Conservation (phyloP, 2,888 invertebrate genomes). For the Nycteola revayana region DNA sequence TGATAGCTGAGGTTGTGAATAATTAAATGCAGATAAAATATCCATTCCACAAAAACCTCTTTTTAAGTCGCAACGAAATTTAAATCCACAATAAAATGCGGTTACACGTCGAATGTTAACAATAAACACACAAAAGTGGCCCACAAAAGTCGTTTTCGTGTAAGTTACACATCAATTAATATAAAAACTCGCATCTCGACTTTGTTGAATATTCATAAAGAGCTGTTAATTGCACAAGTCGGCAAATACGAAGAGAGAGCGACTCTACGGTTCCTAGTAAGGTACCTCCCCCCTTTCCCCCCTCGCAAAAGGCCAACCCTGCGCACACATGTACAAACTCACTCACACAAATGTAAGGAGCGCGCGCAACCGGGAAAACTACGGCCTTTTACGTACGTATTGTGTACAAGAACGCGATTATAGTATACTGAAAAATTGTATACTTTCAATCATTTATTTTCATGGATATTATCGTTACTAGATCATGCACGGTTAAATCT, state of each 20-base stretch:
- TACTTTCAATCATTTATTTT: too few relatives aligned
- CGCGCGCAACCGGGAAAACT: slow-evolving; percentile 81
- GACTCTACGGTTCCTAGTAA: slow-evolving; percentile 66
- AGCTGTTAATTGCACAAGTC: slow-evolving; percentile 80
- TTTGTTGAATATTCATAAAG: slow-evolving; percentile 79
- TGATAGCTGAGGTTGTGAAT: too few relatives aligned
- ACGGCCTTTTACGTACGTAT: slow-evolving; percentile 77
- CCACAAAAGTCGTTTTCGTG: slow-evolving; percentile 44
- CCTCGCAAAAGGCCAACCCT: slow-evolving; percentile 69
- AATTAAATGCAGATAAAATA: background rate
- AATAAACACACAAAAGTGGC: slow-evolving; percentile 31
- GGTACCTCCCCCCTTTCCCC: slow-evolving; percentile 41
- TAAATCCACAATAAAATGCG: slow-evolving; percentile 21
- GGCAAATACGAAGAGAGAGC: slow-evolving; percentile 74
- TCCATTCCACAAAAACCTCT: slow-evolving; percentile 1
- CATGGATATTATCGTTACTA: too few relatives aligned
- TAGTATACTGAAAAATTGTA: slow-evolving; percentile 36
- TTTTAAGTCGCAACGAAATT: slow-evolving; percentile 13
- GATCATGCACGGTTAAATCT: too few relatives aligned
- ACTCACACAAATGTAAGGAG: slow-evolving; percentile 49
- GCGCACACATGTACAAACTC: slow-evolving; percentile 37
- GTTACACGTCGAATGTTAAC: slow-evolving; percentile 25
- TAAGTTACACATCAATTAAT: slow-evolving; percentile 74
- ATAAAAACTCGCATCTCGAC: slow-evolving; percentile 67
- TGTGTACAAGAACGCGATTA: slow-evolving; percentile 70